Conservation (phyloP, 2,113 vertebrate genomes). For the Rhea pennata region DNA sequence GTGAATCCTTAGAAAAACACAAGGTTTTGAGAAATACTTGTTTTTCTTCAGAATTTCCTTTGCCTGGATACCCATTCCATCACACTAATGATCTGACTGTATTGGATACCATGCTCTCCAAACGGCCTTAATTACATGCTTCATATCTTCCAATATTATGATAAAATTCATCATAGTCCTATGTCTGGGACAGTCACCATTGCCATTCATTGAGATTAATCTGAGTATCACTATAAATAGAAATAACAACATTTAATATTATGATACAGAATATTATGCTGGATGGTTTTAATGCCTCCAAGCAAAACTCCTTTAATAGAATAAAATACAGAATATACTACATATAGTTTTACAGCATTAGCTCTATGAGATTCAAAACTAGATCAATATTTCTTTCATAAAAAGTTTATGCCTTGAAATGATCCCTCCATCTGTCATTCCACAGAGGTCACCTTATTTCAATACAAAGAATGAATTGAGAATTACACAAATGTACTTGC, state of each 20-base stretch:
- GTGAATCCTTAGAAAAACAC: not conserved
- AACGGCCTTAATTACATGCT: constrained; percentile 61
- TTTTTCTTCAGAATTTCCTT: not conserved
- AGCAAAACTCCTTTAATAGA: constrained; percentile 43
- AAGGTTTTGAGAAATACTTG: not conserved
- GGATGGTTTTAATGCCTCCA: not conserved
- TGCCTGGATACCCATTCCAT: constrained; percentile 1
- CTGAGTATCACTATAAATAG: constrained; percentile 51
- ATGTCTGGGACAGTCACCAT: constrained; percentile 15
- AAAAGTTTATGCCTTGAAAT: constrained; percentile 47
- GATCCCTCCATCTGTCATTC: constrained; percentile 50
- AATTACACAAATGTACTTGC: not conserved
- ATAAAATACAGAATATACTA: not conserved
- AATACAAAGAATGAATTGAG: not conserved
- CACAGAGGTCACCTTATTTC: constrained; percentile 55
- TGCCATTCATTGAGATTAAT: constrained; percentile 54
- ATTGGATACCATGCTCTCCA: constrained; percentile 47
- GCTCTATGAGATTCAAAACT: constrained; percentile 27
- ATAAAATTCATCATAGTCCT: constrained; percentile 18
- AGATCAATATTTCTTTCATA: constrained; percentile 65
- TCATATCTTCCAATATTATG: constrained; percentile 40
- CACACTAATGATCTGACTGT: constrained; percentile 5
- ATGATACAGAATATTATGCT: not conserved
- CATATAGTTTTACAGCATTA: constrained; percentile 19
- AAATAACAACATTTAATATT: constrained; percentile 50